phyloP scores from a whole-genome alignment of 2,888 invertebrate genomes.

The Calameuta pallipes region DNA sequence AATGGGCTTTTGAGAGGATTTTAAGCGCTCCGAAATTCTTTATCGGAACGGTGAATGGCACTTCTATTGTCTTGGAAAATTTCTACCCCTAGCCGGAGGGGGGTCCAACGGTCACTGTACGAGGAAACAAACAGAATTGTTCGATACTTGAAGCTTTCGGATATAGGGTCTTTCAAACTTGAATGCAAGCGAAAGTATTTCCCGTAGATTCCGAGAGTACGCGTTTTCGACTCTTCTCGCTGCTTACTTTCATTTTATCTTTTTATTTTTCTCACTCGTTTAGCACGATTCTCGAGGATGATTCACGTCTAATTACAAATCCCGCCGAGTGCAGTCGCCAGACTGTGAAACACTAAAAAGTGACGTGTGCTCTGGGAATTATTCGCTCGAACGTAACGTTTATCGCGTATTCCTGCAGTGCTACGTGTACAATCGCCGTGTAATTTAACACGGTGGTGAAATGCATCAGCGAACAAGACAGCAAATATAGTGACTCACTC shows the following conservation, averaged over 20 bases:
- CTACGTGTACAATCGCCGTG: neutral
- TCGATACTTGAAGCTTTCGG: neutral
- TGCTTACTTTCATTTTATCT: neutral
- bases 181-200: neutral
- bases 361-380: conserved; percentile 10
- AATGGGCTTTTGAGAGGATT: neutral
- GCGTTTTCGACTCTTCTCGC: neutral
- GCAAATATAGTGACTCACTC: neutral
- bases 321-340: conserved; percentile 2
- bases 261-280: neutral
- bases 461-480: neutral
- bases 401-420: neutral
- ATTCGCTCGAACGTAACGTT: conserved; percentile 21
- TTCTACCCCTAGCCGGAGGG: neutral
- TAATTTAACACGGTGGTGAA: neutral
- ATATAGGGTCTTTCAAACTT: neutral
- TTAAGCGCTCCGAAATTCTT: neutral
- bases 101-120: neutral
- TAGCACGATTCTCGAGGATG: neutral
- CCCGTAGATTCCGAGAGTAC: neutral
- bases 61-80: neutral
- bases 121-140: neutral
- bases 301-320: conserved; percentile 8
- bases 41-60: neutral
- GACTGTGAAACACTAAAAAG: conserved; percentile 4